Evolutionary conservation across 2,888 invertebrate genomes (phyloP), one percentile per base, ranked within the genome.

Genomic region (Iphiclides podalirius): DNA sequence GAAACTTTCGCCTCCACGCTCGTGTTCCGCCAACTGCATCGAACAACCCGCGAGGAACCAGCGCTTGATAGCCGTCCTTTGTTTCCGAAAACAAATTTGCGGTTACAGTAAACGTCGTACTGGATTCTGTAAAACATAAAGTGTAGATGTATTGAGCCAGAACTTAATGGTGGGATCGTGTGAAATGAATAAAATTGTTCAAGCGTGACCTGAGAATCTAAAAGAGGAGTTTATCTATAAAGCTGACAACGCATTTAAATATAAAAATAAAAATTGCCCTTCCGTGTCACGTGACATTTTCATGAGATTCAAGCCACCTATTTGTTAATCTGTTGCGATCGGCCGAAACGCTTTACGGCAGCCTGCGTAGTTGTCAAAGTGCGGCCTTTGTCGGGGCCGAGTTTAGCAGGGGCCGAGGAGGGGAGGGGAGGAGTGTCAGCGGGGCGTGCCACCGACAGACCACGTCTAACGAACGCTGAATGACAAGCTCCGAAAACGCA

Each of bases 401-500:
- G 39, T 44, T 44, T 50, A n/a, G n/a, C n/a, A n/a, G 38, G 38
- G 6, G 20, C 20, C 26, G n/a, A n/a, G 13, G 33, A 38, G 43
- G 42, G 35, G 1, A 16, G 15, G 41, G 36, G 12, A 17, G 36
- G 31, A 28, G 20, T 11, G 2, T 17, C 8, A 28, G 40, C 17
- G 20, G 44, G 49, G 14, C 50, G 40, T 45, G 53, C 44, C 46
- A 40, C 36, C 41, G 44, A 42, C 53, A 53, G 53, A 47, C 51
- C 53, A 44, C 53, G 53, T 53, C 62, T 61, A 66, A 62, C 62
- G 61, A 63, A 57, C 58, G 39, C 62, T 65, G 64, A 65, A 60
- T 65, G 71, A 72, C 71, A 67, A 57, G 61, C 66, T 60, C 64
- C 59, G 66, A 59, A 67, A 66, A 66, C 69, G 64, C 64, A 66